Base-by-base conservation (phyloP, 2,888 invertebrate genomes). In the Callosobruchus maculatus region DNA sequence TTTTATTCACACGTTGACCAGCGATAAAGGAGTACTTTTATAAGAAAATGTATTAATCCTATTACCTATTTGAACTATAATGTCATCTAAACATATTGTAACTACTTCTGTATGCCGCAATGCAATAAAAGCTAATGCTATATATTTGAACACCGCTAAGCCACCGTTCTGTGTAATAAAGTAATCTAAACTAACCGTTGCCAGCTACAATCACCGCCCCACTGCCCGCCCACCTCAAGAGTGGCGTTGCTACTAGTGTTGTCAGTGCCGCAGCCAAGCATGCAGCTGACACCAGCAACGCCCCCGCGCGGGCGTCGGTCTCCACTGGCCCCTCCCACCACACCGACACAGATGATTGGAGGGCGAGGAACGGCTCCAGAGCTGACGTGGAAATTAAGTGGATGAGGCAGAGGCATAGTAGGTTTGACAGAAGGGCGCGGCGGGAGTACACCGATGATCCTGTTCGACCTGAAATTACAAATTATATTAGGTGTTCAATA, bases 331-430 rank as follows among this genome's bases (percentile, higher is more conserved):
- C 88, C 83, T 78, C 86, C 76, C 80, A 88, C 90, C 86, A 90
- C 68, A 84, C 86, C 71, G 86, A 89, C 78, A 86, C 88, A 66
- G 86, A 89, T 22, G 90, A 89, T 80, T 91, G 90, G 20, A 91
- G 85, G 0, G 90, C 89, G 74, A 90, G 84, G 76, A 90, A 89
- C 18, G 93, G 93, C 22, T 92, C 85, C 20, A 91, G 89, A 0
- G 92, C 92, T 3, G 92, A 91, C 0, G 93, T 91, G 75, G 91
- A 89, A 18, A 92, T 88, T 0, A 91, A 89, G 80, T 92, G 92
- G 30, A 91, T 86, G 77, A 91, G 76, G 84, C 91, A 88, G 78
- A 91, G 84, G 74, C 91, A 85, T 67, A 90, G 84, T 83, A 92
- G 88, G 78, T 89, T 89, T 81, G 86, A 87, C 86, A 86, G 83